These are phyloP conservation scores for Brachyalestes nurse DNA, from an alignment of 2,797 vertebrate genomes.

Conservation along the genomic window DNA sequence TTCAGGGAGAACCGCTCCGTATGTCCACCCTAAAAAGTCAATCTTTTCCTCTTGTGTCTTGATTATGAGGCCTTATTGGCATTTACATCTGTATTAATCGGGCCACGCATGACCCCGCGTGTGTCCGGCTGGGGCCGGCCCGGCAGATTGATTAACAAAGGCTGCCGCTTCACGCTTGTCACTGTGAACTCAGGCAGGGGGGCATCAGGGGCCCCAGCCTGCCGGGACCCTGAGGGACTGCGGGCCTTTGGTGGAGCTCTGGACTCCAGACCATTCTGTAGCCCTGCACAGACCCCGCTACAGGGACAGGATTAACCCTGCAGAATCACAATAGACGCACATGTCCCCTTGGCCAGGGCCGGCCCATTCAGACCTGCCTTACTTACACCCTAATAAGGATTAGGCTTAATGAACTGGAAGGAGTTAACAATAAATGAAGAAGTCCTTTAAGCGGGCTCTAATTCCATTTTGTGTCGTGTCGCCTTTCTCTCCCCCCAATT, in stretches of 20 bases:
- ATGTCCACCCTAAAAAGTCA: constrained; percentile 72
- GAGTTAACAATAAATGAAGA: constrained; percentile 96
- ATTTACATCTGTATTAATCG: constrained; percentile 80
- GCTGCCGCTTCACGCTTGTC: constrained; percentile 75
- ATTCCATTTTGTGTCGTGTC: constrained; percentile 88
- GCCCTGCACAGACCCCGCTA: constrained; percentile 62
- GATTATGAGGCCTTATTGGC: constrained; percentile 82
- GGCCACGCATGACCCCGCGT: constrained; percentile 61
- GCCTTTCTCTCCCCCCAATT: constrained; percentile 72
- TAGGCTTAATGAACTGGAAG: constrained; percentile 97
- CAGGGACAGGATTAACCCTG: constrained; percentile 84
- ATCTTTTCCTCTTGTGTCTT: constrained; percentile 77
- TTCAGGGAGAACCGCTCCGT: constrained; percentile 59
- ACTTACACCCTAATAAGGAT: constrained; percentile 90
- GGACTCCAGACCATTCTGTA: constrained; percentile 56
- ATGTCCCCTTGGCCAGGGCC: constrained; percentile 81
- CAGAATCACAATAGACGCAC: constrained; percentile 89
- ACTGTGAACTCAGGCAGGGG: constrained; percentile 48
- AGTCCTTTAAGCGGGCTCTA: constrained; percentile 85
- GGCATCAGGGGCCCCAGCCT: constrained; percentile 49
- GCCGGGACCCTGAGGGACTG: constrained; percentile 57
- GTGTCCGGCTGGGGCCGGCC: constrained; percentile 60
- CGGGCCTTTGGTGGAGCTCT: constrained; percentile 54
- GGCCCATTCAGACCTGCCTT: constrained; percentile 87
- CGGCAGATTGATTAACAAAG: constrained; percentile 78